Percentiles rank a stretch among this genome's conserved stretches.
Conservation (phyloP, 30 jellyfish, hydroid and myxozoan species). For the Aurelia aurita complex sp. Pacific region DNA sequence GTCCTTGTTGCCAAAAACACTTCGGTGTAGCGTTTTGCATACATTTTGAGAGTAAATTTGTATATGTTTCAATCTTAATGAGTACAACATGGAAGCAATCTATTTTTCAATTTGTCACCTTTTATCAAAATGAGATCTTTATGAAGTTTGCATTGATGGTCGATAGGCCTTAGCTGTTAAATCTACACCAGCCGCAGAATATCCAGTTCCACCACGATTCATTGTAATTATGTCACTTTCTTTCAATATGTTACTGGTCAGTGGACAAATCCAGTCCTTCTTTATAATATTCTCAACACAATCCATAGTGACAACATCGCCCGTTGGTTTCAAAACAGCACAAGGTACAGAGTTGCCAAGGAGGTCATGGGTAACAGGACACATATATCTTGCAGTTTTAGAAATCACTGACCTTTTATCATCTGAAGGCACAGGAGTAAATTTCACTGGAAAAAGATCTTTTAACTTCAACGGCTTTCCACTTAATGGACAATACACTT, state of each 20-base stretch:
- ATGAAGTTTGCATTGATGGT: slow-evolving; percentile 77
- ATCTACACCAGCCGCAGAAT: slow-evolving; percentile 67
- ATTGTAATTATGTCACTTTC: slow-evolving; percentile 79
- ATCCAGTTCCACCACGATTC: slow-evolving; percentile 95
- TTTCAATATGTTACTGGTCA: slow-evolving; percentile 73
- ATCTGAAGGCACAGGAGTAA: slow-evolving; percentile 72
- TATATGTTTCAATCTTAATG: too few relatives aligned
- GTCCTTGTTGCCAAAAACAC: too few relatives aligned
- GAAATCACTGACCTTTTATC: slow-evolving; percentile 65
- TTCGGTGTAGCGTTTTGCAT: too few relatives aligned
- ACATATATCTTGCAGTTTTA: slow-evolving; percentile 64
- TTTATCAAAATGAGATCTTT: neutral
- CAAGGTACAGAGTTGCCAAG: slow-evolving; percentile 85
- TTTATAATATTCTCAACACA: slow-evolving; percentile 84
- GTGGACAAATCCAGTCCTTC: slow-evolving; percentile 93
- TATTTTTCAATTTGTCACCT: neutral
- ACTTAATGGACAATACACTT: slow-evolving; percentile 88
- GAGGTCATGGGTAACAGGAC: slow-evolving; percentile 92
- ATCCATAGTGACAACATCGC: slow-evolving; percentile 93
- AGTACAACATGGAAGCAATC: too few relatives aligned
- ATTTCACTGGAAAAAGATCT: slow-evolving; percentile 79
- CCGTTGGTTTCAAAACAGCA: slow-evolving; percentile 90
- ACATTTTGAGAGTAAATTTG: too few relatives aligned
- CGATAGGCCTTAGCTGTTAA: slow-evolving; percentile 73
- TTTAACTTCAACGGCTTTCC: slow-evolving; percentile 77